These are phyloP conservation scores for Synchiropus splendidus DNA, from an alignment of 2,113 vertebrate species.

Conservation along the genomic window DNA sequence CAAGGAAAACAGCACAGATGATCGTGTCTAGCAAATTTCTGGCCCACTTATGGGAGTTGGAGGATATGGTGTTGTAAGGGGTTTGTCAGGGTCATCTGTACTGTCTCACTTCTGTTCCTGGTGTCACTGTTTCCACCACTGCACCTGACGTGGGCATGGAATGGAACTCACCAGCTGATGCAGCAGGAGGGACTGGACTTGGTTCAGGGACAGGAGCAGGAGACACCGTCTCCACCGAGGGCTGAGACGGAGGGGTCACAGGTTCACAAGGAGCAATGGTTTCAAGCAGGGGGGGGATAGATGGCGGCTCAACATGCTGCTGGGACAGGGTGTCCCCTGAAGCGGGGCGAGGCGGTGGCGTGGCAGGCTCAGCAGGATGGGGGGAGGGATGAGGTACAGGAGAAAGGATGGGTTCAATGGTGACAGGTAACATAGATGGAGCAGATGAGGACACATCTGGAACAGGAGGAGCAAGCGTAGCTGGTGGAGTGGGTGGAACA, in stretches of 20 bases:
- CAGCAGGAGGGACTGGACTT: constrained; percentile 10
- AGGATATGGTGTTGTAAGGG: too few species aligned
- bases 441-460: constrained; percentile 26
- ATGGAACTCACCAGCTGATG: constrained; percentile 50
- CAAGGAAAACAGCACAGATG: too few species aligned
- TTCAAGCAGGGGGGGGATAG: constrained; percentile 31
- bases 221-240: constrained; percentile 23
- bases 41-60: too few species aligned
- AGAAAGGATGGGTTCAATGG: constrained; percentile 12
- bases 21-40: too few species aligned
- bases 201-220: constrained; percentile 24
- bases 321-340: constrained; percentile 3
- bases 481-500: constrained; percentile 16
- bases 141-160: too few species aligned
- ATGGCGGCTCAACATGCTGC: constrained; percentile 26
- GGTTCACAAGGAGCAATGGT: constrained; percentile 48
- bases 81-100: too few species aligned
- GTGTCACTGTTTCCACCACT: too few species aligned
- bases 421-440: constrained; percentile 18
- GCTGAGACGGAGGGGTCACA: constrained; percentile 48
- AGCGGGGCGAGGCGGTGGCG: constrained; percentile 14
- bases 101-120: too few species aligned
- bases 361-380: constrained; percentile 23
- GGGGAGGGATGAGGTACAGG: constrained; percentile 17
- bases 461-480: constrained; percentile 26